phyloP scores from a whole-genome alignment of 2,797 vertebrate genomes.

The Odontamblyopus lacepedii region DNA sequence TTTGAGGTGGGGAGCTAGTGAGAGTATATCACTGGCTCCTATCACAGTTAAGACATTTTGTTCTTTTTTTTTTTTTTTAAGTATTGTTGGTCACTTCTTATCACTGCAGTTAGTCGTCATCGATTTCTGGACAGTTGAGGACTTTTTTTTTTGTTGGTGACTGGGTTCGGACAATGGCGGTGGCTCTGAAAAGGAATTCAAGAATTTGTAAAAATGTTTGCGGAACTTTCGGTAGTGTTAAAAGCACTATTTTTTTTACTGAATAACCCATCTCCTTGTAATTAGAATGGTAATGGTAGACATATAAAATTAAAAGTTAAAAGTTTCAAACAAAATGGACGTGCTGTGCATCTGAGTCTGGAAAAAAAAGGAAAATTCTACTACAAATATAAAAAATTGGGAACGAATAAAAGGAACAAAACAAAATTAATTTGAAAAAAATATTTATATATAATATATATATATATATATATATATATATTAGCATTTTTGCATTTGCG shows the following conservation, averaged over 20 bases:
- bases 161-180: no score
- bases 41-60: conserved; percentile 39
- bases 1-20: conserved; percentile 82
- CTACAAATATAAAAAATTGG: background rate
- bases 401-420: background rate
- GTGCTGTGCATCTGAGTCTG: background rate
- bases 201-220: no score
- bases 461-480: no score
- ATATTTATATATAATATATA: no score
- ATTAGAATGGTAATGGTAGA: no score
- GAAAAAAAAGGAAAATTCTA: background rate
- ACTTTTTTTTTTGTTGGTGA: no score
- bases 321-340: background rate
- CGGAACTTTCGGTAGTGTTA: no score
- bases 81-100: background rate
- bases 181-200: no score
- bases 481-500: no score
- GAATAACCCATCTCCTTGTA: no score
- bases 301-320: background rate
- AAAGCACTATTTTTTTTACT: no score
- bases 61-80: background rate
- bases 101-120: background rate
- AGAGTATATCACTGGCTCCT: conserved; percentile 73
- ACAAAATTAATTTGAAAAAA: background rate
- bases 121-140: background rate